phyloP scores from a whole-genome alignment of 2,797 vertebrate species.

The Emys orbicularis region DNA sequence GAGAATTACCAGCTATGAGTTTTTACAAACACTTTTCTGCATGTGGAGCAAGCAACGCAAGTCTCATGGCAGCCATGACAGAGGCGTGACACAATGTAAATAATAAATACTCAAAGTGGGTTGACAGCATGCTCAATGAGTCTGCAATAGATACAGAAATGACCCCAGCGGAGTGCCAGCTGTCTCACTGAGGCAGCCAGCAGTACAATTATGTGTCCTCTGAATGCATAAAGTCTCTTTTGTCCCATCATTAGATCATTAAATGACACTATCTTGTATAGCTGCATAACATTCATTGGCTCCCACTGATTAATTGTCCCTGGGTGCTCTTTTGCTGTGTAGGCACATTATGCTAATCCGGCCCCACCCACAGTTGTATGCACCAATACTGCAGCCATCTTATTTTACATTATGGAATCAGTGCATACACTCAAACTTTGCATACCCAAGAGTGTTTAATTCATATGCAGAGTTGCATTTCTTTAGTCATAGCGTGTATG shows the following conservation, averaged over 20 bases:
- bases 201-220: not conserved
- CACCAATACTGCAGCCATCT: not conserved
- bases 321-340: not conserved
- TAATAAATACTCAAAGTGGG: not conserved
- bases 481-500: not conserved
- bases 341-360: not conserved
- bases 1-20: not conserved
- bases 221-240: not conserved
- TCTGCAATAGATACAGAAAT: rapidly evolving
- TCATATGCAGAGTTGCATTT: not conserved
- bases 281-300: not conserved
- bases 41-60: not conserved
- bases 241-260: not conserved
- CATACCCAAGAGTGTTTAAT: not conserved
- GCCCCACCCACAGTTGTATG: not conserved
- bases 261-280: not conserved
- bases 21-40: not conserved
- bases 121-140: not conserved
- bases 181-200: not conserved
- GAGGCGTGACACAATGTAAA: not conserved
- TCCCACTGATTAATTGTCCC: not conserved
- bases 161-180: not conserved
- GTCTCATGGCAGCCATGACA: not conserved
- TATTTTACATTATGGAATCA: not conserved
- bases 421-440: not conserved